These are phyloP conservation scores for Patiria miniata DNA, from an alignment of 35 echinoderm and acorn worm species.

Conservation along the genomic window DNA sequence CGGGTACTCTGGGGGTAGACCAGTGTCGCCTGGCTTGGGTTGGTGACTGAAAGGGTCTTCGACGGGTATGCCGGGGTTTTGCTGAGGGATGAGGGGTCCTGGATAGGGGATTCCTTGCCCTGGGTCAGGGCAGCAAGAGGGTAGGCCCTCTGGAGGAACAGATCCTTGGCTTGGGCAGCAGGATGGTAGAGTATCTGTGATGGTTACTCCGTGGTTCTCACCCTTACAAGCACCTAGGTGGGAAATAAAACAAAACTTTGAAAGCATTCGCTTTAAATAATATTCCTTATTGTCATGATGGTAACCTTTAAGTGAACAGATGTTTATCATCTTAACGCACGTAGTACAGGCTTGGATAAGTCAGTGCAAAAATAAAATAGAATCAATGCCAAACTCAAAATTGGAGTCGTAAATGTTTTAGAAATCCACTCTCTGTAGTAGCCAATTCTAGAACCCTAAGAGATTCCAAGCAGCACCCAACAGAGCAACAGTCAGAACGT, in stretches of 20 bases:
- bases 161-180: not conserved
- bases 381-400: no score
- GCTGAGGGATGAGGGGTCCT: not conserved
- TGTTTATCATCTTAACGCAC: no score
- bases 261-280: not conserved
- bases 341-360: no score
- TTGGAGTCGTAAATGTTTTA: no score
- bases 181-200: not conserved
- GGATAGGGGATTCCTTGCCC: not conserved
- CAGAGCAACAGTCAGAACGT: no score
- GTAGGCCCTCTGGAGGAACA: not conserved
- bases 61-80: not conserved
- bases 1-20: not conserved
- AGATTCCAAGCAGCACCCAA: no score
- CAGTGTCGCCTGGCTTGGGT: not conserved
- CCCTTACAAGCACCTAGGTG: not conserved
- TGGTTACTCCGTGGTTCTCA: not conserved
- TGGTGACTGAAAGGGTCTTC: not conserved
- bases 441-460: no score
- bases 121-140: not conserved
- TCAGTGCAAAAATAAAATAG: no score
- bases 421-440: no score
- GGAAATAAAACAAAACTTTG: not conserved
- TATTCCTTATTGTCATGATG: not conserved
- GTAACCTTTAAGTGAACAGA: no score